Evolutionary conservation across 2,888 invertebrate species (phyloP).

Genomic region (Sialis lutaria): DNA sequence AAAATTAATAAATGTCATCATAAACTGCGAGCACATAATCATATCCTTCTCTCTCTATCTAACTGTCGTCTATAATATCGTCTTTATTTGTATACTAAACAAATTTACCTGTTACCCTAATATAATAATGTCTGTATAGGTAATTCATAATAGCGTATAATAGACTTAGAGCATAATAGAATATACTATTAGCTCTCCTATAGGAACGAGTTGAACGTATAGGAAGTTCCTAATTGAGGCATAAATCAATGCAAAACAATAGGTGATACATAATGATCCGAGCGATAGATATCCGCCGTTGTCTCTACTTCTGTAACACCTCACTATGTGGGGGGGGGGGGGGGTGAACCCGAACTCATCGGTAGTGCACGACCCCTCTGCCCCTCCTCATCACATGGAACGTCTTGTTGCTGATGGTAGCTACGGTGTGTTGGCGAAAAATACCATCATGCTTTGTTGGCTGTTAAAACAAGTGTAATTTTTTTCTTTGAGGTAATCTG

Average conservation of each 20-base stretch:
- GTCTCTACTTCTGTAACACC: background rate
- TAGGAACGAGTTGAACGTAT: background rate
- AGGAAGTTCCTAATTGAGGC: conserved; percentile 5
- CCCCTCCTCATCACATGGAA: no score
- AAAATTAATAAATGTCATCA: no score
- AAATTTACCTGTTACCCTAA: background rate
- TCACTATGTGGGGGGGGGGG: no score
- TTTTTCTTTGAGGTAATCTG: no score
- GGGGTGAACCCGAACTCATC: background rate
- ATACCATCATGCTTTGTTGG: no score
- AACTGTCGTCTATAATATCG: background rate
- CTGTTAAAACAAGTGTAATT: no score
- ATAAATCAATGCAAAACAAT: conserved; percentile 6
- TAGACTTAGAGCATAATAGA: background rate
- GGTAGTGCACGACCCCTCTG: no score
- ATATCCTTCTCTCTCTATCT: no score
- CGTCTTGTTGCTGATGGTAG: no score
- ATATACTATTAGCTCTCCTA: background rate
- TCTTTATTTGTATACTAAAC: background rate
- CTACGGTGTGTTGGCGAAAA: no score
- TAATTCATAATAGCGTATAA: background rate
- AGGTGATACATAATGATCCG: conserved; percentile 1
- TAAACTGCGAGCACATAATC: no score
- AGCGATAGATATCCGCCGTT: background rate
- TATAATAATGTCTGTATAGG: no score